Evolutionary conservation across 2,113 vertebrate species (phyloP).

Genomic region (Pandion haliaetus): DNA sequence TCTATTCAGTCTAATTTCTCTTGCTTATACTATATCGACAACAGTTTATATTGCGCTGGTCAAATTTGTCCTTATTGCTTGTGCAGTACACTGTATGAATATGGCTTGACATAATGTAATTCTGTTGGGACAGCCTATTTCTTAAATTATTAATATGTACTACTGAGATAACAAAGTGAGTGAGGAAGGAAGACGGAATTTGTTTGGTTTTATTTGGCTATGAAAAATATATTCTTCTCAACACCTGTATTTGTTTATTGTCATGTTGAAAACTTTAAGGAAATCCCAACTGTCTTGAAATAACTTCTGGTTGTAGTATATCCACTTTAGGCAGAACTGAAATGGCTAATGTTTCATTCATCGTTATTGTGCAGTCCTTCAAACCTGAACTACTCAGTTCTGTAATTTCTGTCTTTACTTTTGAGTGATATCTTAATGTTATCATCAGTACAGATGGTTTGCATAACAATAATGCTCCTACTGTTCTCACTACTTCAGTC

Average conservation of each 20-base stretch:
- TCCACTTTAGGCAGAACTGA: neutral
- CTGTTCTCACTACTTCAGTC: neutral
- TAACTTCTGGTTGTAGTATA: neutral
- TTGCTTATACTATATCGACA: neutral
- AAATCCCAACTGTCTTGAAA: neutral
- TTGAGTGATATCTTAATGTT: neutral
- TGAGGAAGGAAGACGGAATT: neutral
- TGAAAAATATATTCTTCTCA: neutral
- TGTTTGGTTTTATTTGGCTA: neutral
- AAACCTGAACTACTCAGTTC: neutral
- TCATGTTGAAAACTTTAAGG: neutral
- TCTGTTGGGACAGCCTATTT: neutral
- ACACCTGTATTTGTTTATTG: neutral
- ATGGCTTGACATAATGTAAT: neutral
- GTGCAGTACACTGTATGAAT: neutral
- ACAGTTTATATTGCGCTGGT: neutral
- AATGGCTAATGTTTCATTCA: neutral
- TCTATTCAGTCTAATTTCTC: neutral
- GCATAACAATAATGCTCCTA: neutral
- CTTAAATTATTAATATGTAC: neutral
- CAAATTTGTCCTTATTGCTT: neutral
- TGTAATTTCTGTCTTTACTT: neutral
- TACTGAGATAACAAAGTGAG: neutral
- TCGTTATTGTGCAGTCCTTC: neutral
- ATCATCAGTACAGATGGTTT: neutral